phyloP scores from a whole-genome alignment of 2,888 invertebrate species.

The Agapetus fuscipes region DNA sequence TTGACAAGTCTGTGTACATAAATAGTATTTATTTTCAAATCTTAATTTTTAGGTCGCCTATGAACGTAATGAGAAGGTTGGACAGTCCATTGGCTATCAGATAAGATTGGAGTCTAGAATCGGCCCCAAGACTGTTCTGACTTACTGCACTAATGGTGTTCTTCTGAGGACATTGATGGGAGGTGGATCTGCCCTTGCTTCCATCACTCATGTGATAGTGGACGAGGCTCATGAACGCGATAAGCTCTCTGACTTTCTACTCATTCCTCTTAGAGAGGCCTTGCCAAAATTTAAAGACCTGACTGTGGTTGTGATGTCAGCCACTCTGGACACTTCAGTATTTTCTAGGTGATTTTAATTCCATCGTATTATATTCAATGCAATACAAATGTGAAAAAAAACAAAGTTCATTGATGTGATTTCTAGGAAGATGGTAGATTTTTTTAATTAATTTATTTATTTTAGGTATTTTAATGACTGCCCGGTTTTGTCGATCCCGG shows the following conservation, averaged over 20 bases:
- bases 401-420: too few relatives aligned
- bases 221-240: conserved; percentile 97
- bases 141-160: conserved; percentile 89
- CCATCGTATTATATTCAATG: too few relatives aligned
- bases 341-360: conserved; percentile 49
- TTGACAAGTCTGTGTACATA: too few relatives aligned
- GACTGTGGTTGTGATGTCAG: conserved; percentile 88
- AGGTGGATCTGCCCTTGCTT: conserved; percentile 56
- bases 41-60: conserved; percentile 38
- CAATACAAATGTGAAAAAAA: too few relatives aligned
- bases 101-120: conserved; percentile 82
- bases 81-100: conserved; percentile 76
- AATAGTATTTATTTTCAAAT: too few relatives aligned
- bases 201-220: conserved; percentile 78
- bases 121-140: conserved; percentile 69
- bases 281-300: conserved; percentile 60
- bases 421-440: too few relatives aligned
- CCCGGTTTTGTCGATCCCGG: conserved; percentile 67
- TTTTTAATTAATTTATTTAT: too few relatives aligned
- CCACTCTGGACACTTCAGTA: conserved; percentile 76
- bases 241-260: conserved; percentile 83
- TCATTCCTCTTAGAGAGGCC: conserved; percentile 74
- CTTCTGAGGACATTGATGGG: conserved; percentile 80
- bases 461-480: conserved; percentile 70
- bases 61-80: conserved; percentile 61